Base-by-base conservation (phyloP, 2,797 vertebrate genomes). In the Cirrhinus molitorella region DNA sequence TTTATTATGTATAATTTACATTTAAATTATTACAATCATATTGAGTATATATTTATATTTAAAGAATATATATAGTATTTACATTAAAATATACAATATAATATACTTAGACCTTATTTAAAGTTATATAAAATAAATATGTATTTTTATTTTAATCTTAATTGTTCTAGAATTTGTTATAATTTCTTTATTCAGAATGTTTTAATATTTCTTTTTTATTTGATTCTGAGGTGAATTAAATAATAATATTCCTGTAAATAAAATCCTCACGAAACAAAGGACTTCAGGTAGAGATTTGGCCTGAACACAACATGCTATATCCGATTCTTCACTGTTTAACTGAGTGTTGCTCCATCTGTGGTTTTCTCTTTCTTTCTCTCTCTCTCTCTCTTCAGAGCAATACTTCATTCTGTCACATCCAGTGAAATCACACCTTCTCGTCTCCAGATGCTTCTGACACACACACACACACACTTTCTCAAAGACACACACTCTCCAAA, bases 401-500 rank as follows among this genome's bases (percentile, higher is more conserved):
- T 70, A 74, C 37, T 82, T 61, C 53, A 65, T 74, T 55, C 76
- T 53, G 67, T 75, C 80, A 85, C 67, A 75, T 80, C 28, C 55
- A 55, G 65, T 77, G 49, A 79, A 71, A 80, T 83, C 71, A 72
- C 80, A 66, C 78, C 68, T 85, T 87, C 75, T 83, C 57, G 28
- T 75, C 55, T 80, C 75, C 86, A 85, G 80, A 78, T 85, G 76
- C 34, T 63, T 63, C 72, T 34, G 31, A 74, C 83, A 81, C 85
- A 80, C 70, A 84, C 72, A 83, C 67, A 70, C 65, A 61, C 13
- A 7, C 51, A n/a, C 51, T 31, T 28, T 40, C 57, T 34, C 9
- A 80, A 5, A 57, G 47, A 31, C 37, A 79, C 68, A 80, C 10
- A 80, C 40, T 40, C 40, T 76, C 25, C 47, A 37, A 16, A 55